These are phyloP conservation scores for Pegea sp. DNA, from an alignment of 23 tunicate genomes.

Conservation along the genomic window DNA sequence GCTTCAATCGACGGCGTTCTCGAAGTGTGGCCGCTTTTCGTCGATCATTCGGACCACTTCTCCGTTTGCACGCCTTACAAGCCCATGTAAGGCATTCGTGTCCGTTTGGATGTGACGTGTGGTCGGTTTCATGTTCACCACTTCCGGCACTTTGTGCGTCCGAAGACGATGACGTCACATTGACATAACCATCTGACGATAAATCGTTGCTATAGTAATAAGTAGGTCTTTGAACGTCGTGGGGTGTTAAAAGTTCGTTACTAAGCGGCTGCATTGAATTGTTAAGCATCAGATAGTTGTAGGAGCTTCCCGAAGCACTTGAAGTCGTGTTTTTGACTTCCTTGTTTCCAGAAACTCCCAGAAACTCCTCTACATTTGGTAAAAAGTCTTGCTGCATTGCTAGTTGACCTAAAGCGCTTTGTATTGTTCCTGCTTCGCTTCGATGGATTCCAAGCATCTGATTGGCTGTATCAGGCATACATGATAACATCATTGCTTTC, in stretches of 20 bases:
- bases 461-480: too few relatives aligned
- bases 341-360: not conserved
- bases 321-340: not conserved
- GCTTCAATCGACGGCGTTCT: conserved; percentile 74
- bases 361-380: not conserved
- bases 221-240: not conserved
- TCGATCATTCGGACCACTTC: conserved; percentile 75
- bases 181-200: not conserved
- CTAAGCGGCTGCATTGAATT: not conserved
- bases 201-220: conserved; percentile 2
- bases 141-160: not conserved
- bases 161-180: not conserved
- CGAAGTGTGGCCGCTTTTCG: conserved; percentile 88
- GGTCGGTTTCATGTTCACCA: conserved; percentile 2
- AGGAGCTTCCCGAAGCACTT: not conserved
- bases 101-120: conserved; percentile 64
- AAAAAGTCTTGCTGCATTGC: not conserved
- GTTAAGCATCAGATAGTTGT: not conserved
- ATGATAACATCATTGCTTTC: conserved; percentile 40
- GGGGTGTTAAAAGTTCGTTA: not conserved
- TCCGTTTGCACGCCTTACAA: conserved; percentile 84
- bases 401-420: not conserved
- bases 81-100: conserved; percentile 86
- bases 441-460: too few relatives aligned
- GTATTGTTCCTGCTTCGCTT: conserved; percentile 6